A percentile compares a stretch with the other conserved stretches of the same genome.
phyloP scores from a whole-genome alignment of 2,888 invertebrate species.

The Tethea ocularis region DNA sequence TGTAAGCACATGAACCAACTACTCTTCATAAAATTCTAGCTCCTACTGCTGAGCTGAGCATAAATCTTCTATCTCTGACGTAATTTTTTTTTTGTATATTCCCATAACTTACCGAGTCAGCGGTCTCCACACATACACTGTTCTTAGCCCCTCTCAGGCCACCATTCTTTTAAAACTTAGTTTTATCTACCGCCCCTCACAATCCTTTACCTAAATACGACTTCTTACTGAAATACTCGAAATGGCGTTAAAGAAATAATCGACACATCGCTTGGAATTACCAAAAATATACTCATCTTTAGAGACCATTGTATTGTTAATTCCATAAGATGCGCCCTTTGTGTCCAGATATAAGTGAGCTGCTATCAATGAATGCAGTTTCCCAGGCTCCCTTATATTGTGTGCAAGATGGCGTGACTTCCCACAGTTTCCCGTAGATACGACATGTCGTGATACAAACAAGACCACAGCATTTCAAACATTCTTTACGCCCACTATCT shows the following conservation, averaged over 20 bases:
- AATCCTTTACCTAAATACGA: no score
- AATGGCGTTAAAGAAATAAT: neutral
- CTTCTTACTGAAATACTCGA: no score
- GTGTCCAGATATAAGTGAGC: constrained; percentile 11
- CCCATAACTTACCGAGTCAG: no score
- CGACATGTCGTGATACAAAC: constrained; percentile 9
- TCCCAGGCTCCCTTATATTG: constrained; percentile 30
- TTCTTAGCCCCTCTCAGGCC: no score
- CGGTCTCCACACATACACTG: no score
- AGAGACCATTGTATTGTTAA: constrained; percentile 7
- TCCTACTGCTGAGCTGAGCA: no score
- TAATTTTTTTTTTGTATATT: no score
- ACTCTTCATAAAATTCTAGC: no score
- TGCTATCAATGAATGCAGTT: constrained; percentile 20
- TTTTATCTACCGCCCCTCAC: no score
- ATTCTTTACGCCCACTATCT: constrained; percentile 8
- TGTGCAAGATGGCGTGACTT: constrained; percentile 31
- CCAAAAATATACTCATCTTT: neutral
- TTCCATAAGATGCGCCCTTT: constrained; percentile 11
- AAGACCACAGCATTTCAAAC: constrained; percentile 14
- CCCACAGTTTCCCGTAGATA: constrained; percentile 21
- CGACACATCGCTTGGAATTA: neutral
- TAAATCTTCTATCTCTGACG: no score
- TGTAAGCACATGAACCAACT: no score
- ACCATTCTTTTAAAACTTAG: no score